phyloP scores from a whole-genome alignment of 2,888 invertebrate genomes.

The Papilio gigon region DNA sequence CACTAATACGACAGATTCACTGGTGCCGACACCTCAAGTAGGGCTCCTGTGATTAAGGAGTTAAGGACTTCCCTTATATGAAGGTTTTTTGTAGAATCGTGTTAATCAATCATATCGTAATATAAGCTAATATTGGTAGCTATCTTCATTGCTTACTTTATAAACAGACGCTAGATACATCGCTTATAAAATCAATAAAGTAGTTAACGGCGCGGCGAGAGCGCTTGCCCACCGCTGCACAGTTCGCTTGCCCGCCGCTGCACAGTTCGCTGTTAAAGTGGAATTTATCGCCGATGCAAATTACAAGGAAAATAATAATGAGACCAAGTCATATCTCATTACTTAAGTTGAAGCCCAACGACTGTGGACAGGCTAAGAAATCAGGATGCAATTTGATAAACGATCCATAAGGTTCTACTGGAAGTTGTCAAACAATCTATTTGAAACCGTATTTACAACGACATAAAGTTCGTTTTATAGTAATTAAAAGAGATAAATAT shows the following conservation, averaged over 20 bases:
- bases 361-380: constrained; percentile 68
- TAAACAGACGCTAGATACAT: constrained; percentile 22
- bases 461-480: constrained; percentile 48
- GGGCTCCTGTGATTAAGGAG: no score
- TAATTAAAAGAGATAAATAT: not conserved
- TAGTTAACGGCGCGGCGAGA: constrained; percentile 20
- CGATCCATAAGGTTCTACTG: constrained; percentile 49
- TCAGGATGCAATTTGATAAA: constrained; percentile 59
- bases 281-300: constrained; percentile 41
- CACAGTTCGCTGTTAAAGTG: constrained; percentile 35
- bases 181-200: constrained; percentile 37
- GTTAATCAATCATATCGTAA: no score
- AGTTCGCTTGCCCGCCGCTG: constrained; percentile 18
- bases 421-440: not conserved
- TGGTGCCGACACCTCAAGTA: no score
- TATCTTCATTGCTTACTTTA: not conserved
- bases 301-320: constrained; percentile 55
- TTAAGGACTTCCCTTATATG: no score
- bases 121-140: not conserved
- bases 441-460: constrained; percentile 38
- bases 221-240: constrained; percentile 18
- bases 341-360: constrained; percentile 74
- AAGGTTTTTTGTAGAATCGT: no score
- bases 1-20: no score
- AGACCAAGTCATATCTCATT: constrained; percentile 78